A percentile compares a stretch with the other conserved stretches of the same genome.
These are phyloP conservation scores for Thripadectes ignobilis DNA, from an alignment of 2,797 vertebrate genomes.

Conservation along the genomic window DNA sequence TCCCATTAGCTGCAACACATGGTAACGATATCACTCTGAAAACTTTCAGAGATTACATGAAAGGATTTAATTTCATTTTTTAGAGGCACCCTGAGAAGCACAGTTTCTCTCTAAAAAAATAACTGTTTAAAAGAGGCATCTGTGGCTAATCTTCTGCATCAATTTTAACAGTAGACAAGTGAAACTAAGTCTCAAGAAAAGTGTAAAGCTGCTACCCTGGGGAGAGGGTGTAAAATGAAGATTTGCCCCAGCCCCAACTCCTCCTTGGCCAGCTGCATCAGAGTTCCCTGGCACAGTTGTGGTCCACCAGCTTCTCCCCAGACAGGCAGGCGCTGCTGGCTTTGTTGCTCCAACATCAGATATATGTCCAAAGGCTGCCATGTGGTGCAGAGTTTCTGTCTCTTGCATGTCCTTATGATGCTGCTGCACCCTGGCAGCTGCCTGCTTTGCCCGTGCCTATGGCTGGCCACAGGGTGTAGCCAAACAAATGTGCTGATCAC, in stretches of 20 bases:
- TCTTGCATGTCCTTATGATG: neutral
- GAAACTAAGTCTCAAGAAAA: neutral
- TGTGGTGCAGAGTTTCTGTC: neutral
- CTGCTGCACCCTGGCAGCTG: neutral
- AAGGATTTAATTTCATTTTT: neutral
- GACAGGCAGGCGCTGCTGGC: neutral
- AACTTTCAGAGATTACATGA: neutral
- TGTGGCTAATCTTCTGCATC: neutral
- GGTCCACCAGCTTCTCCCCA: fast-evolving
- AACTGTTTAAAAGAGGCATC: neutral
- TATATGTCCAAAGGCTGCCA: fast-evolving
- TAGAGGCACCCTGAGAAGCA: neutral
- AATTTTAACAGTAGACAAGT: neutral
- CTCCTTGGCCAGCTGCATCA: neutral
- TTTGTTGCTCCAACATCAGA: neutral
- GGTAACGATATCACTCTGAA: neutral
- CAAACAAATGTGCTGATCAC: neutral
- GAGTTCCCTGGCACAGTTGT: fast-evolving
- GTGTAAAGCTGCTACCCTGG: neutral
- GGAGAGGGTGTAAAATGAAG: neutral
- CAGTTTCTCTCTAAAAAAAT: neutral
- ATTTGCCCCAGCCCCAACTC: neutral
- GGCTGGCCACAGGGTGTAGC: neutral
- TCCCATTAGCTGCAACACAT: neutral
- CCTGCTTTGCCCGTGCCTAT: fast-evolving